Base-by-base conservation (phyloP, 2,113 vertebrate genomes). In the Trinectes maculatus region DNA sequence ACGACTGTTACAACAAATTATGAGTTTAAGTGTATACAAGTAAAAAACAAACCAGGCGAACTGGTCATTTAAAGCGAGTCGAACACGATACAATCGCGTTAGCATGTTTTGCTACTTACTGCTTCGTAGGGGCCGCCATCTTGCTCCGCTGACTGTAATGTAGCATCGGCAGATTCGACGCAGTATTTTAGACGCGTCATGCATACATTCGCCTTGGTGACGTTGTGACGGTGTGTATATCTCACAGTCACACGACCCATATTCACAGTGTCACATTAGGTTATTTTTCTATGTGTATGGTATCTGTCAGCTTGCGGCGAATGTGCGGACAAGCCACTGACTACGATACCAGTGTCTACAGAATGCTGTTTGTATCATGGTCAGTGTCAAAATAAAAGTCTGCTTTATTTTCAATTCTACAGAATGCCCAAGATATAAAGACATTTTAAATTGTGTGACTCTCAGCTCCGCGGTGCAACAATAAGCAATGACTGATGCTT, bases 71-170 rank as follows among this genome's bases (percentile, higher is more conserved):
- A 12, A 5, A 15, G n/a, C 39, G 9, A 22, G 42, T 3, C 5
- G 33, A 40, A 52, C 11, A 36, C 2, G 12, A 2, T 11, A n/a
- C 34, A 42, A 47, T 19, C 24, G 22, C 18, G 28, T 64, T 77
- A 80, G 65, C 66, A 19, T 59, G n/a, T 68, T n/a, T 56, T 31
- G 56, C 16, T 8, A 84, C 88, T 87, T 37, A 91, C 89, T 89
- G 89, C 77, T 91, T 91, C 1, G 82, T 64, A 66, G 89, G 89
- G 58, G 42, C 60, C 80, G 89, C 89, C 89, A 91, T 91, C 67
- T 91, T 87, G 70, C 58, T 65, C 9, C 43, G 26, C 43, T 62
- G 37, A 19, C 46, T 64, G 33, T 37, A 37, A 77, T 24, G 47
- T 11, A 18, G 13, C 15, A 1, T 3, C 54, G 6, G 42, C 85